Conservation (phyloP, 2,888 invertebrate species). For the Rhodophaea formosa region DNA sequence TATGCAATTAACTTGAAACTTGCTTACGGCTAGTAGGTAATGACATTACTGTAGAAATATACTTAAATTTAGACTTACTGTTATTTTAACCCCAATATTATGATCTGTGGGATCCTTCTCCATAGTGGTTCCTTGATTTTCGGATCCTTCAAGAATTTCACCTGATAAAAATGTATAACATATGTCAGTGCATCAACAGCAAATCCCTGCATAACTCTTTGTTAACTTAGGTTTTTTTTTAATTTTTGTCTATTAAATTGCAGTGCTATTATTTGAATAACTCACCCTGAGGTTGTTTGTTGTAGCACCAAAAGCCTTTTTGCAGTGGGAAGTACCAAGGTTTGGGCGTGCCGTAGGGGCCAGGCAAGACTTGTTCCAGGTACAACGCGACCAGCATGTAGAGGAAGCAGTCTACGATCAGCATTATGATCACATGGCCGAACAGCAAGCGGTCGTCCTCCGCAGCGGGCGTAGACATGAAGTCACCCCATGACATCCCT, state of each 20-base stretch:
- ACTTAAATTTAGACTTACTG: slow-evolving; percentile 47
- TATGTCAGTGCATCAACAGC: no score
- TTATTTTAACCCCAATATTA: slow-evolving; percentile 70
- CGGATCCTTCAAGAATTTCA: slow-evolving; percentile 25
- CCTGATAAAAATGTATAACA: neutral
- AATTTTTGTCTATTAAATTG: neutral
- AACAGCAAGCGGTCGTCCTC: slow-evolving; percentile 85
- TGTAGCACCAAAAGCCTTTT: slow-evolving; percentile 75
- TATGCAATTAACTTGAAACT: no score
- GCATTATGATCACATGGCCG: slow-evolving; percentile 86
- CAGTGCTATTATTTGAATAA: slow-evolving; percentile 32
- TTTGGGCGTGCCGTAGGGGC: slow-evolving; percentile 90
- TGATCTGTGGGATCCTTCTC: slow-evolving; percentile 75
- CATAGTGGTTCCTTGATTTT: slow-evolving; percentile 43
- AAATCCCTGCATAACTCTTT: no score
- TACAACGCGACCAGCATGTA: slow-evolving; percentile 91
- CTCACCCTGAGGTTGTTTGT: slow-evolving; percentile 28
- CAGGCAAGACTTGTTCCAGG: slow-evolving; percentile 92
- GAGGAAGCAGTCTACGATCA: slow-evolving; percentile 85
- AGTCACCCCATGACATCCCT: slow-evolving; percentile 84
- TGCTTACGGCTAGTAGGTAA: no score
- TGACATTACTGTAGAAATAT: no score
- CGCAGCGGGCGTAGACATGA: slow-evolving; percentile 82
- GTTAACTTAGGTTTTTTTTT: no score
- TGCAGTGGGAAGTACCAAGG: slow-evolving; percentile 91